Evolutionary conservation across 2,113 vertebrate species (phyloP).

Genomic region (Anoura caudifer): DNA sequence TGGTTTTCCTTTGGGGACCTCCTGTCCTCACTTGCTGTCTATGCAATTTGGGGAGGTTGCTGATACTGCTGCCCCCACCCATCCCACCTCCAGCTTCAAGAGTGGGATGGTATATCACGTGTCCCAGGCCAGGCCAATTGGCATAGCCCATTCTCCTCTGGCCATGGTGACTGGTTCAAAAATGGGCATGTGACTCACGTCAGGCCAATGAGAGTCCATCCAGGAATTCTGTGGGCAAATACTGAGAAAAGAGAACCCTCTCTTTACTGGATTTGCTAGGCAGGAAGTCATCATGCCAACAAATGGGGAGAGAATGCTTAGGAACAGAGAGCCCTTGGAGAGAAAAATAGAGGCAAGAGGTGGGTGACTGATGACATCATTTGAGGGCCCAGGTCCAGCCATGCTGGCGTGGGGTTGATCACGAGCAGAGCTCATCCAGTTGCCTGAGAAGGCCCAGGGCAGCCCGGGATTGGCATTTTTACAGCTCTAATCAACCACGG

Average conservation of each 20-base stretch:
- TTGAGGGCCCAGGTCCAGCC: neutral
- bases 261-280: neutral
- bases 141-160: neutral
- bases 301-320: neutral
- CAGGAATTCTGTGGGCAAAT: neutral
- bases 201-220: neutral
- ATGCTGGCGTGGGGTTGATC: accelerated
- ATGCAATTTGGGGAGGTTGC: neutral
- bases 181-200: neutral
- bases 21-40: neutral
- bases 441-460: neutral
- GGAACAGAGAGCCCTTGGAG: neutral
- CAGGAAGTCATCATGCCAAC: neutral
- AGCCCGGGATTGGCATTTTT: neutral
- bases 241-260: neutral
- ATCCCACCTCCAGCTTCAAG: neutral
- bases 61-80: no score
- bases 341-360: neutral
- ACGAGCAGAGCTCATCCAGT: neutral
- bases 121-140: neutral
- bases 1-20: neutral
- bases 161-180: neutral
- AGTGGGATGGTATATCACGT: no score
- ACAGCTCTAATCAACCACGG: no score
- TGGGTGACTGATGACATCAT: no score